phyloP scores from a whole-genome alignment of 1,140 invertebrate genomes.

The Drosophila persimilis region DNA sequence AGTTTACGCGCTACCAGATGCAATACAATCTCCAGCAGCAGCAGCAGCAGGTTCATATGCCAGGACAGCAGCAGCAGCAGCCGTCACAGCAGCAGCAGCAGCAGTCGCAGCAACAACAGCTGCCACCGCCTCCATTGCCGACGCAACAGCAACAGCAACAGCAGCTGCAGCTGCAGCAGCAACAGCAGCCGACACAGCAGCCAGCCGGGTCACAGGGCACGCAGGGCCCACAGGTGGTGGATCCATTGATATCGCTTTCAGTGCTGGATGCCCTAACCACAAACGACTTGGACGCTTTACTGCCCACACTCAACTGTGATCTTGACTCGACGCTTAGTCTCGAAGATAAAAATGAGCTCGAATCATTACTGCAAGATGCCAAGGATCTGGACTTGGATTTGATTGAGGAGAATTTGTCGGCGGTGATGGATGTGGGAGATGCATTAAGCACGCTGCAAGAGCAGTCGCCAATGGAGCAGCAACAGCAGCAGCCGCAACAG shows the following conservation, averaged over 20 bases:
- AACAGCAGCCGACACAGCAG: conserved; percentile 1
- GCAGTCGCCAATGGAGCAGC: conserved; percentile 13
- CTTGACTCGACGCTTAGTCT: conserved; percentile 84
- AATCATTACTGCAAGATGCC: conserved; percentile 81
- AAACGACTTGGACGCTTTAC: conserved; percentile 86
- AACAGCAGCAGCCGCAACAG: conserved; percentile 60
- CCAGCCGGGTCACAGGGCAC: conserved; percentile 19
- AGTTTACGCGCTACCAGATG: conserved; percentile 86
- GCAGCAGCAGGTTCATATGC: conserved; percentile 64
- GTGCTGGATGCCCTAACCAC: conserved; percentile 84
- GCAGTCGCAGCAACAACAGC: conserved; percentile 23
- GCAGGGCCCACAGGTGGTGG: conserved; percentile 44
- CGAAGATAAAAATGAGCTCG: conserved; percentile 83
- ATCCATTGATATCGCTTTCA: conserved; percentile 72
- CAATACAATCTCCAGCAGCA: conserved; percentile 86
- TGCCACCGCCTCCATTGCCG: conserved; percentile 25
- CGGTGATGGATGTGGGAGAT: conserved; percentile 77
- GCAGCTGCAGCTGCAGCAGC: conserved; percentile 30
- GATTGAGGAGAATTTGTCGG: conserved; percentile 77
- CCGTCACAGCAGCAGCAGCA: conserved; percentile 12
- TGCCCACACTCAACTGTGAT: conserved; percentile 85
- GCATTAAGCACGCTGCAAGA: conserved; percentile 64
- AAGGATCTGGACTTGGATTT: conserved; percentile 81
- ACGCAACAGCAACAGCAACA: conserved; percentile 38
- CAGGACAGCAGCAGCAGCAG: conserved; percentile 32